Conservation (phyloP, 2,797 vertebrate genomes). For the Hoplostethus atlanticus region DNA sequence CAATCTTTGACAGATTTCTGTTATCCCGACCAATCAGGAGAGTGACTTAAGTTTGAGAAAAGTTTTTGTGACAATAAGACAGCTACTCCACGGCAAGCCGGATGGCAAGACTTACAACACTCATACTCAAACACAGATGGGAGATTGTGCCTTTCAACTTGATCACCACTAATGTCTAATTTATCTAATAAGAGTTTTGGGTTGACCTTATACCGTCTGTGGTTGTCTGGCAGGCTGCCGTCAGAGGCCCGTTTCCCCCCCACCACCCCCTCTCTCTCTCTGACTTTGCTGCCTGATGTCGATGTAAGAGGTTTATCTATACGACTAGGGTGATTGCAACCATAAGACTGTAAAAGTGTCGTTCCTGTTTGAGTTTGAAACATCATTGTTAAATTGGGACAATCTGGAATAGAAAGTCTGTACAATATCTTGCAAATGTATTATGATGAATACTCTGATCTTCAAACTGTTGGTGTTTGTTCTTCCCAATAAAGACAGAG, state of each 20-base stretch:
- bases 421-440: background rate
- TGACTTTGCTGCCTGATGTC: background rate
- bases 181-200: conserved; percentile 1
- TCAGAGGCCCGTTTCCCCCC: conserved; percentile 51
- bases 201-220: conserved; percentile 62
- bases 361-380: conserved; percentile 13
- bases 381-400: conserved; percentile 21
- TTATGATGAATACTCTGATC: background rate
- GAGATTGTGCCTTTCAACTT: conserved; percentile 7
- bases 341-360: conserved; percentile 20
- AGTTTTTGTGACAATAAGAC: background rate
- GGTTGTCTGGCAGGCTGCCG: conserved; percentile 47
- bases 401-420: background rate
- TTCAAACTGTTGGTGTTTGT: conserved; percentile 13
- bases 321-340: conserved; percentile 3
- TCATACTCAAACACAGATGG: background rate
- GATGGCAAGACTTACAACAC: background rate
- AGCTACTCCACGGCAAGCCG: background rate
- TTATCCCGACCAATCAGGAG: too few relatives aligned
- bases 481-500: conserved; percentile 9
- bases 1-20: background rate
- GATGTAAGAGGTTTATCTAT: background rate
- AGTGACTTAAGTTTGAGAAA: background rate
- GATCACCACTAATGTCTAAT: conserved; percentile 25
- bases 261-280: background rate